phyloP scores from a whole-genome alignment of 1,140 invertebrate species.

The Drosophila serrata region DNA sequence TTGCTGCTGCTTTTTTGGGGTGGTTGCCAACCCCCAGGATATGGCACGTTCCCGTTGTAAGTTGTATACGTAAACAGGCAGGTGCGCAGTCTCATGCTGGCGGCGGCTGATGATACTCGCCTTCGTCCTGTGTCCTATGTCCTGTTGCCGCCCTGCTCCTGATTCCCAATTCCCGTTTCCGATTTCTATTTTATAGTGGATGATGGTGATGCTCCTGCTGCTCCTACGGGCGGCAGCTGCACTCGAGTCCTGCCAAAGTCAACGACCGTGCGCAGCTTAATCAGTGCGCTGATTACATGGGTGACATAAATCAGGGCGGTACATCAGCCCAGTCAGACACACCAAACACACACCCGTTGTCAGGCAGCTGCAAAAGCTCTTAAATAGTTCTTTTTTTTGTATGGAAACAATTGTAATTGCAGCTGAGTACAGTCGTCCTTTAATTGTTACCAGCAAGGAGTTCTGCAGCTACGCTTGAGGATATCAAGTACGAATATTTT shows the following conservation, averaged over 20 bases:
- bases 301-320: conserved; percentile 74
- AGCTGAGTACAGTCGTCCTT: conserved; percentile 41
- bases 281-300: conserved; percentile 75
- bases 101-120: conserved; percentile 64
- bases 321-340: conserved; percentile 19
- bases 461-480: background rate
- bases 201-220: conserved; percentile 43
- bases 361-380: conserved; percentile 74
- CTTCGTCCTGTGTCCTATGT: conserved; percentile 7
- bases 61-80: conserved; percentile 78
- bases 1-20: conserved; percentile 54
- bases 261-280: conserved; percentile 78
- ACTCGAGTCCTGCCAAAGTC: conserved; percentile 57
- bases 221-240: conserved; percentile 61
- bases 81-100: conserved; percentile 78
- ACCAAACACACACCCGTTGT: background rate
- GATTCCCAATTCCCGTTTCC: conserved; percentile 28
- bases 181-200: conserved; percentile 17
- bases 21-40: conserved; percentile 80
- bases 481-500: background rate
- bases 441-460: too few relatives aligned
- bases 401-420: conserved; percentile 39
- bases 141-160: conserved; percentile 34
- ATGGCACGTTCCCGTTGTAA: conserved; percentile 79
- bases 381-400: conserved; percentile 1